phyloP scores from a whole-genome alignment of 2,113 vertebrate genomes.

The Empidonax traillii region DNA sequence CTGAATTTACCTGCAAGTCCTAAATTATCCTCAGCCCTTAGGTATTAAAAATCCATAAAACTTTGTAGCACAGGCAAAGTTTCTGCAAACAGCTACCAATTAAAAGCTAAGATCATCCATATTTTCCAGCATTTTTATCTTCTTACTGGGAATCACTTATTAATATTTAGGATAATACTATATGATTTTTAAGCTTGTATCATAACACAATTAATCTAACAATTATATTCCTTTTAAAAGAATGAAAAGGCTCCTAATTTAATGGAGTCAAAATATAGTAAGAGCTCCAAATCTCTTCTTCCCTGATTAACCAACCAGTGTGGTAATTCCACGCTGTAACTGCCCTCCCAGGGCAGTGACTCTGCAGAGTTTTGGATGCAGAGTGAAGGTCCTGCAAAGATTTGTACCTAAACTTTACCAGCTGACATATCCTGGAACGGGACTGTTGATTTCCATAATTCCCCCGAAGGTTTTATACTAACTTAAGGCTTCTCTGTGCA shows the following conservation, averaged over 20 bases:
- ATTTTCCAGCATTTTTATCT: background rate
- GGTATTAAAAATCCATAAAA: background rate
- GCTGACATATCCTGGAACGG: background rate
- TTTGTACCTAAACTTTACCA: background rate
- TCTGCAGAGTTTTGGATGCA: background rate
- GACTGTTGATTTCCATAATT: background rate
- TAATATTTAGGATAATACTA: background rate
- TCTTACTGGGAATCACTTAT: background rate
- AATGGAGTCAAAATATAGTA: background rate
- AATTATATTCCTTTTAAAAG: background rate
- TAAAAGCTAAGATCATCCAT: fast-evolving
- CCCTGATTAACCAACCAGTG: background rate
- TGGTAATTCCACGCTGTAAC: background rate
- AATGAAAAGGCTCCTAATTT: background rate
- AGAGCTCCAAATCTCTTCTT: background rate
- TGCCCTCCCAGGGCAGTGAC: background rate
- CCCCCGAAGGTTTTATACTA: background rate
- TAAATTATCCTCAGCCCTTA: background rate
- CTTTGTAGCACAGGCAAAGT: background rate
- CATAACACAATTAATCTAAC: background rate
- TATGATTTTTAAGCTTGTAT: background rate
- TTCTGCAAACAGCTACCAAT: background rate
- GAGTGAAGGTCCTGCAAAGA: background rate
- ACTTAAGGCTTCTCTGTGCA: background rate
- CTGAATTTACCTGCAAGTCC: background rate